These are phyloP conservation scores for Pachycephala philippinensis DNA, from an alignment of 2,113 vertebrate genomes.

Conservation along the genomic window DNA sequence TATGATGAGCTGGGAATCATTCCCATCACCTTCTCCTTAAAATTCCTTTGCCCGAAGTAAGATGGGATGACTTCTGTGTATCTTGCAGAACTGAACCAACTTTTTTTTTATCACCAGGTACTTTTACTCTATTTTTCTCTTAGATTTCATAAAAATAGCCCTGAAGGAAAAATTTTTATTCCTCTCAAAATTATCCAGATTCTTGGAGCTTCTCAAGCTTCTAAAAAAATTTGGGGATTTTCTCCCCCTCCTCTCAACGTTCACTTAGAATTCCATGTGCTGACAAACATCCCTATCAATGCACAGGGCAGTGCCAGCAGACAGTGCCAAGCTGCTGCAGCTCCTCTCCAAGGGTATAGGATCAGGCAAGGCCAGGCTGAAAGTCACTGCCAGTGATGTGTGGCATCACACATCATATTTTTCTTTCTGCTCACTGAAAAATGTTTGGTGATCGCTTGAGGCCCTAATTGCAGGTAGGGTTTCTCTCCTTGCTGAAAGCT, in stretches of 20 bases:
- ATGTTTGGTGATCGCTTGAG: neutral
- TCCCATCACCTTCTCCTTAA: neutral
- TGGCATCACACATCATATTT: neutral
- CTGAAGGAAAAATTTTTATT: neutral
- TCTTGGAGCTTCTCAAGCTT: neutral
- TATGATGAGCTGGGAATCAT: neutral
- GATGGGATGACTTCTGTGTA: neutral
- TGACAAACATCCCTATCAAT: neutral
- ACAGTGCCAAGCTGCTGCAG: neutral
- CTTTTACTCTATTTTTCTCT: fast-evolving
- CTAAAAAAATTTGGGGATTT: neutral
- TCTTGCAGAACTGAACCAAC: neutral
- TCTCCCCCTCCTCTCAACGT: neutral
- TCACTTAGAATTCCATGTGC: neutral
- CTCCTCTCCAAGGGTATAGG: neutral
- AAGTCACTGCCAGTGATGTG: neutral
- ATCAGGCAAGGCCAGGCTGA: neutral
- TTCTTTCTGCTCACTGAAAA: neutral
- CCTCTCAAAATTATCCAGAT: neutral
- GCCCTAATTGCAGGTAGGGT: neutral
- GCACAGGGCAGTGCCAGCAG: neutral
- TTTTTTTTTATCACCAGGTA: neutral
- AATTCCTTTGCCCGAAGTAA: neutral
- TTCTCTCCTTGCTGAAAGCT: neutral
- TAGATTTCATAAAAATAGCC: neutral